Conservation (phyloP, 2,113 vertebrate species). For the Dromiciops gliroides region DNA sequence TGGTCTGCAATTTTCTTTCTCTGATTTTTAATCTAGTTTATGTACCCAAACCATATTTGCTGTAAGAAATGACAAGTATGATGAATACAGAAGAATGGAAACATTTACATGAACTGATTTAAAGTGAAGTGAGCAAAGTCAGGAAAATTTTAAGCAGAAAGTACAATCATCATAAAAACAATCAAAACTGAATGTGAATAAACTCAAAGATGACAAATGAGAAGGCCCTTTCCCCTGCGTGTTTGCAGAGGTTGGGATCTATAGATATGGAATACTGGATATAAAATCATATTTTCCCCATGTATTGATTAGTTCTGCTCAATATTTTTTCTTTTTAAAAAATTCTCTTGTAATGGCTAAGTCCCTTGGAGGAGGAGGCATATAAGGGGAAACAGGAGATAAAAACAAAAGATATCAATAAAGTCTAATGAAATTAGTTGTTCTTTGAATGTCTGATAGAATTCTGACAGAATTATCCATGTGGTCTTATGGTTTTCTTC, state of each 20-base stretch:
- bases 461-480: no score
- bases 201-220: background rate
- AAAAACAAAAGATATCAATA: background rate
- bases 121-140: background rate
- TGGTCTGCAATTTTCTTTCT: background rate
- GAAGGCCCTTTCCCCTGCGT: background rate
- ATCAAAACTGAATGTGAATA: background rate
- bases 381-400: background rate
- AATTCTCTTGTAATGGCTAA: background rate
- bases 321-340: background rate
- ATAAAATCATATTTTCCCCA: background rate
- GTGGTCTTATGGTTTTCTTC: background rate
- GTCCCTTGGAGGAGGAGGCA: background rate
- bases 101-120: background rate
- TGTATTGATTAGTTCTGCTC: background rate
- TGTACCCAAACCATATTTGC: background rate
- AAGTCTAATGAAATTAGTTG: background rate
- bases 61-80: no score
- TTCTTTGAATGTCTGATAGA: background rate
- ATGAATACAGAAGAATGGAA: background rate
- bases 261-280: background rate
- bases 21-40: background rate
- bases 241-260: background rate
- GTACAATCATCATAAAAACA: background rate
- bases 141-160: background rate